These are phyloP conservation scores for Heliconius aoede DNA, from an alignment of 2,888 invertebrate genomes.

Conservation along the genomic window DNA sequence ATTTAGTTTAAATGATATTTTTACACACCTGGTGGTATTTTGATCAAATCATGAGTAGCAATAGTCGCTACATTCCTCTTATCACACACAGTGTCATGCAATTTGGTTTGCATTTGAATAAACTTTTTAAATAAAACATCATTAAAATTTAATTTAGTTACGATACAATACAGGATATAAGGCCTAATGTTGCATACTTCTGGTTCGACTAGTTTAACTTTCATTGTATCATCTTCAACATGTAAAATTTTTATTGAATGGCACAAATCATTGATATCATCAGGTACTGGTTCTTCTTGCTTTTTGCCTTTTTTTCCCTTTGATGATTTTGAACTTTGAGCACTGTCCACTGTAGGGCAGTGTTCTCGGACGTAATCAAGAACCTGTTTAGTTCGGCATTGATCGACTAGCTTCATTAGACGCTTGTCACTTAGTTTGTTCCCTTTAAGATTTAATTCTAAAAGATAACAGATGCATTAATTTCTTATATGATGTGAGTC, in stretches of 20 bases:
- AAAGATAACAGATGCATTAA: slow-evolving; percentile 48
- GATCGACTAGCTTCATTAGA: slow-evolving; percentile 88
- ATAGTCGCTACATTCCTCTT: slow-evolving; percentile 91
- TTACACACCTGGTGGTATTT: slow-evolving; percentile 83
- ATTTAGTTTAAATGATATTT: not conserved
- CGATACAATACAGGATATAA: slow-evolving; percentile 88
- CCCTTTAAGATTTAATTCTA: slow-evolving; percentile 88
- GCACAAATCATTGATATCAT: slow-evolving; percentile 65
- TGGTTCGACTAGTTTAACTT: slow-evolving; percentile 81
- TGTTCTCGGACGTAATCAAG: slow-evolving; percentile 90
- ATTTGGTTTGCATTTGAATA: slow-evolving; percentile 90
- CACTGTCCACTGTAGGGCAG: slow-evolving; percentile 75
- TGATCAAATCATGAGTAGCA: slow-evolving; percentile 91
- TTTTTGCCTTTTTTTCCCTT: slow-evolving; percentile 75
- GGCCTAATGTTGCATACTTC: slow-evolving; percentile 86
- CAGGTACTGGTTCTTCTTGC: slow-evolving; percentile 62
- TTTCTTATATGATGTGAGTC: not conserved
- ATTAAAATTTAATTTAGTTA: slow-evolving; percentile 85
- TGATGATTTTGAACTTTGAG: slow-evolving; percentile 58
- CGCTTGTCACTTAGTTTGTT: slow-evolving; percentile 90
- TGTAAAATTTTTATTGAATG: slow-evolving; percentile 76
- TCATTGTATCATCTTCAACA: slow-evolving; percentile 75
- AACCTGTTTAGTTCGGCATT: slow-evolving; percentile 89
- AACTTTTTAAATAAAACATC: slow-evolving; percentile 88
- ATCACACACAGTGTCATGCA: slow-evolving; percentile 90